Evolutionary conservation across 1,140 invertebrate species (phyloP), one percentile per base, ranked within the genome.

Genomic region (Glossosoma conforme): DNA sequence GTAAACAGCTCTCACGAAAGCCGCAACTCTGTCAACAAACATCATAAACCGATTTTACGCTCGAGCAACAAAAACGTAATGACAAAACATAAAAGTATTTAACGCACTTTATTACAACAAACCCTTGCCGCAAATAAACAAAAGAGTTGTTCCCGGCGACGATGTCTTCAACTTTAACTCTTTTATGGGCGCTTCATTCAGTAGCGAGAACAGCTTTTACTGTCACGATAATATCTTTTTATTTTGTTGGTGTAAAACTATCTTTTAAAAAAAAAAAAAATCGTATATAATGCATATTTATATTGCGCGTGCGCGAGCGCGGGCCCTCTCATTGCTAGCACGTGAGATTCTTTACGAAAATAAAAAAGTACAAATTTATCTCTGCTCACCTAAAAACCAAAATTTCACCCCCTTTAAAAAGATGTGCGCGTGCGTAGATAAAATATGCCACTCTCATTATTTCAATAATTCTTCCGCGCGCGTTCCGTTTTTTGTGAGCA

Each of bases 361-460:
- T 15, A 30, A 44, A 41, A 47, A 50, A 49, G 33, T 32, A 50
- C 48, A 43, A 50, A 50, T 50, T 43, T 50, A 50, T 50, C 48
- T 50, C 37, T 43, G 21, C 40, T 32, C 22, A 35, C 48, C 30
- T 41, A 33, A 36, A 18, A 19, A 25, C 40, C n/a, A 50, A 44
- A 49, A 11, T 18, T 43, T 44, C 50, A 52, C 50, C 42, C 50
- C 42, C 42, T 44, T 40, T 38, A 40, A 52, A 42, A 56, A 52
- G 49, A 52, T 47, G 43, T 44, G 40, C 55, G 50, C 50, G 55
- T 53, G 55, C 55, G 42, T 44, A 57, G 45, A 53, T 53, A 53
- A 53, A 53, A 50, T 53, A 57, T 52, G 45, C 45, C 44, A 37
- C 19, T 44, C 44, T 57, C 55, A 53, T 57, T 57, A 53, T 53